Evolutionary conservation across 2,797 vertebrate genomes (phyloP).

Genomic region (Muscicapa striata): DNA sequence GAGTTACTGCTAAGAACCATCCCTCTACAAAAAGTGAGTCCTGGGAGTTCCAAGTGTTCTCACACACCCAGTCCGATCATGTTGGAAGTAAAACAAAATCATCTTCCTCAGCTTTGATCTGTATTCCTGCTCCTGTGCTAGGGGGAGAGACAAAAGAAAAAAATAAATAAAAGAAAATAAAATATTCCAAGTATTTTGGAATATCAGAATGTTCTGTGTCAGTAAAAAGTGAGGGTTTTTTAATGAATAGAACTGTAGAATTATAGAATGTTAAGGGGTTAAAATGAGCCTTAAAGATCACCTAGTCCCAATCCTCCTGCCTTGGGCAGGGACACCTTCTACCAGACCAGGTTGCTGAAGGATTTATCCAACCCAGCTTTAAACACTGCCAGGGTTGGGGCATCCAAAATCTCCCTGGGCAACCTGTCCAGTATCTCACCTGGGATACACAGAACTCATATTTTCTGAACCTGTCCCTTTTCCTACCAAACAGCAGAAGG

Average conservation of each 20-base stretch:
- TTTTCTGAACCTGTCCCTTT: background rate
- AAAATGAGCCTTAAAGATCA: background rate
- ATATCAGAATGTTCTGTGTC: background rate
- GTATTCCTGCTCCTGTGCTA: background rate
- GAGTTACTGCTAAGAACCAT: background rate
- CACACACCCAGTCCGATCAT: background rate
- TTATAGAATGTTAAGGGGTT: background rate
- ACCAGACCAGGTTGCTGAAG: background rate
- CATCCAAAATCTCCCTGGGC: background rate
- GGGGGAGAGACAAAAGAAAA: background rate
- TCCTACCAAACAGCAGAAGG: background rate
- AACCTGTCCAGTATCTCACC: background rate
- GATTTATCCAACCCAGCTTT: background rate
- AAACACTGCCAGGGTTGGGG: background rate
- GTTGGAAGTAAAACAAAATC: background rate
- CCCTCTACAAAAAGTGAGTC: background rate
- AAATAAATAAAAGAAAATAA: background rate
- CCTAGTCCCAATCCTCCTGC: background rate
- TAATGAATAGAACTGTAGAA: background rate
- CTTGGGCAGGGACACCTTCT: background rate
- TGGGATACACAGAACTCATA: background rate
- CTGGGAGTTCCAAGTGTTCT: background rate
- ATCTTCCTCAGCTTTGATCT: background rate
- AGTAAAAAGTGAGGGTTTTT: background rate
- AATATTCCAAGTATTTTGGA: background rate